A percentile compares a stretch with the other conserved stretches of the same genome.
Conservation (phyloP, 2,797 vertebrate genomes). For the Poeciliopsis turneri region DNA sequence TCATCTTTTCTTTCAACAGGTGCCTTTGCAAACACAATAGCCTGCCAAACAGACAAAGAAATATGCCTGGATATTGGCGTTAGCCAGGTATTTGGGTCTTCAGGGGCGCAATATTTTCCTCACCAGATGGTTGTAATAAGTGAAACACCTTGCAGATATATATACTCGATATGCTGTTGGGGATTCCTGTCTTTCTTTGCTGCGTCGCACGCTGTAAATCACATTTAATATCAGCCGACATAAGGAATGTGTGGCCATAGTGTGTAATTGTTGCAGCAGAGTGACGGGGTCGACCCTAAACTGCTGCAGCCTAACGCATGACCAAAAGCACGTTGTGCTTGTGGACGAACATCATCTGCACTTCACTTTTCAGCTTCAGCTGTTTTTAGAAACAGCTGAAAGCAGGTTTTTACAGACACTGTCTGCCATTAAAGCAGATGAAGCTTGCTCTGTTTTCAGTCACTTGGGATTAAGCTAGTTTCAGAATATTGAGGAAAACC, state of each 20-base stretch:
- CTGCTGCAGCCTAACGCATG: conserved; percentile 26
- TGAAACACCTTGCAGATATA: conserved; percentile 51
- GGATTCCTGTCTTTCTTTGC: conserved; percentile 54
- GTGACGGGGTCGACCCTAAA: conserved; percentile 50
- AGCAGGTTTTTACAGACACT: neutral
- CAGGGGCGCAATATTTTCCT: conserved; percentile 46
- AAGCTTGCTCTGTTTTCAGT: neutral
- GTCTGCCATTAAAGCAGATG: neutral
- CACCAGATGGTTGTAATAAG: conserved; percentile 57
- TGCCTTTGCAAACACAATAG: conserved; percentile 48
- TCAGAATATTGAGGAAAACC: neutral
- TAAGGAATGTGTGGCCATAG: conserved; percentile 53
- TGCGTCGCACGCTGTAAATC: conserved; percentile 54
- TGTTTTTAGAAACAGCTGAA: neutral
- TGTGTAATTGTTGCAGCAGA: conserved; percentile 64
- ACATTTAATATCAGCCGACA: conserved; percentile 63
- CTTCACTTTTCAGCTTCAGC: neutral
- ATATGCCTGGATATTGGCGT: conserved; percentile 43
- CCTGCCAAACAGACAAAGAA: conserved; percentile 50
- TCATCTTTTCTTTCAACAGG: conserved; percentile 63
- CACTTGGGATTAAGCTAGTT: neutral
- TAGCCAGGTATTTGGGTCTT: conserved; percentile 42
- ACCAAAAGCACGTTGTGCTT: conserved; percentile 37
- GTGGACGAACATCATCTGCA: conserved; percentile 1
- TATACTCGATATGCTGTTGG: conserved; percentile 56